A percentile compares a stretch with the other conserved stretches of the same genome.
Evolutionary conservation across 2,113 vertebrate species (phyloP).

Genomic region (Numenius arquata): DNA sequence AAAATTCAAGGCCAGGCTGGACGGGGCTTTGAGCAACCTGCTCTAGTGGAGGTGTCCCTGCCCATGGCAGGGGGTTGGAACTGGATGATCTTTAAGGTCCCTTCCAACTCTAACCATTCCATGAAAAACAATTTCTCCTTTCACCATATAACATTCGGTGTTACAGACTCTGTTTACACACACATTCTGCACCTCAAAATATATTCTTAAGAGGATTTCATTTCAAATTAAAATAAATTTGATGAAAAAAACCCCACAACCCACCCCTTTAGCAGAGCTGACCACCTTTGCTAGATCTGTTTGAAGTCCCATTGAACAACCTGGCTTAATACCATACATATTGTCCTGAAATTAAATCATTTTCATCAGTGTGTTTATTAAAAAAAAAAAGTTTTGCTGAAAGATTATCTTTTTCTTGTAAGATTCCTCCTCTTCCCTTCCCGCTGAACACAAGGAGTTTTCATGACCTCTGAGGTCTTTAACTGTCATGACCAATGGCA

Average conservation of each 20-base stretch:
- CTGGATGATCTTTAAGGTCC: too few relatives aligned
- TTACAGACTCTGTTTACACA: not conserved
- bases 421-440: not conserved
- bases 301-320: not conserved
- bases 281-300: not conserved
- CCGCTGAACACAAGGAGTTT: not conserved
- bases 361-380: not conserved
- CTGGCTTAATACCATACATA: not conserved
- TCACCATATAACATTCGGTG: not conserved
- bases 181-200: not conserved
- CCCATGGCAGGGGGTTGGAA: too few relatives aligned
- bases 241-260: not conserved
- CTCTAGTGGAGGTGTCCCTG: too few relatives aligned
- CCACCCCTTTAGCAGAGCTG: not conserved
- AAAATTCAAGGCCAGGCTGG: too few relatives aligned
- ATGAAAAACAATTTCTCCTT: slow-evolving; percentile 28
- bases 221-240: slow-evolving; percentile 21
- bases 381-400: not conserved
- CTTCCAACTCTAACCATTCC: too few relatives aligned
- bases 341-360: not conserved
- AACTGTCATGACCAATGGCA: not conserved
- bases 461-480: not conserved
- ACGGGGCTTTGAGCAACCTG: too few relatives aligned
- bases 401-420: not conserved
- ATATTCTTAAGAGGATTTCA: not conserved